These are phyloP conservation scores for Antedon mediterranea DNA, from an alignment of 53 echinoderm and acorn worm genomes.

Conservation along the genomic window DNA sequence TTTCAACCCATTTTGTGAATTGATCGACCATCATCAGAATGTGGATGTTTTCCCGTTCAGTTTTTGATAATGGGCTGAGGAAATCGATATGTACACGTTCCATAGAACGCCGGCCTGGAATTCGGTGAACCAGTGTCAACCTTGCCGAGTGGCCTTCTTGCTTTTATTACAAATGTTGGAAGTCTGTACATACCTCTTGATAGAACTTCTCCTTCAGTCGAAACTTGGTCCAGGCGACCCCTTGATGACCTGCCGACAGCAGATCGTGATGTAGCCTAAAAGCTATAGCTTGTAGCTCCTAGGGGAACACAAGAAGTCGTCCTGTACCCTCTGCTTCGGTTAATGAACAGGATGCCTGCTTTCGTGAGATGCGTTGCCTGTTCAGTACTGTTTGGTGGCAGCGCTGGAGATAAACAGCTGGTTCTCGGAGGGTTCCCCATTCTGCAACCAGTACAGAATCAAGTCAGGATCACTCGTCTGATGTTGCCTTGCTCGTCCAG, in stretches of 20 bases:
- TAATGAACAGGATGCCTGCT: background rate
- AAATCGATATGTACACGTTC: constrained; percentile 26
- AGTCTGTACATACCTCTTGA: background rate
- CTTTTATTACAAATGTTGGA: constrained; percentile 23
- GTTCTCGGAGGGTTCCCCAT: background rate
- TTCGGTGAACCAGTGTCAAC: background rate
- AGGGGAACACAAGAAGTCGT: too few relatives aligned
- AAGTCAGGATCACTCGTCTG: background rate
- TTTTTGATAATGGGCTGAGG: constrained; percentile 20
- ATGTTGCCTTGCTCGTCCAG: background rate
- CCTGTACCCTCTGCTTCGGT: background rate
- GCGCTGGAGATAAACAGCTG: background rate
- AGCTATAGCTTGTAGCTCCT: background rate
- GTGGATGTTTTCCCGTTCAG: constrained; percentile 14
- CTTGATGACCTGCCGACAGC: constrained; percentile 1
- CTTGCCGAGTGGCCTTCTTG: constrained; percentile 10
- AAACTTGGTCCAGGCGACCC: constrained; percentile 13
- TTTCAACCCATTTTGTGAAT: constrained; percentile 41
- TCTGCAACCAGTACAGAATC: background rate
- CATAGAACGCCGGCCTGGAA: constrained; percentile 25
- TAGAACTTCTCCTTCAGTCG: constrained; percentile 24
- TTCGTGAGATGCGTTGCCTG: background rate
- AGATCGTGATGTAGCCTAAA: constrained; percentile 6
- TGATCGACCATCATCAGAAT: constrained; percentile 33
- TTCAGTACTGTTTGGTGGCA: background rate